These are phyloP conservation scores for Euthynnus affinis DNA, from an alignment of 2,797 vertebrate species.

Conservation along the genomic window DNA sequence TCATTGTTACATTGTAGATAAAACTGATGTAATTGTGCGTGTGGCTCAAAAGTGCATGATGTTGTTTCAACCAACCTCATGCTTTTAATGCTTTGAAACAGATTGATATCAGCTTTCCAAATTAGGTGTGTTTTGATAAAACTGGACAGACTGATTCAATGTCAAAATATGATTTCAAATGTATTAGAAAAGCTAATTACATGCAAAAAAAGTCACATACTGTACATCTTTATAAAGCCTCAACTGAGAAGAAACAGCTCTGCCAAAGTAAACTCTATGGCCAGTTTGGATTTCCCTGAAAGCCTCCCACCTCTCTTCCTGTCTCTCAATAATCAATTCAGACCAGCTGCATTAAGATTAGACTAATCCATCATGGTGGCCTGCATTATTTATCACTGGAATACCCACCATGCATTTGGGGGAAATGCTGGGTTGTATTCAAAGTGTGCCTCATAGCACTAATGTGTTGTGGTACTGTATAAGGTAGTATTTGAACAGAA, in stretches of 20 bases:
- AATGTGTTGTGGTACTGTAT: conserved; percentile 34
- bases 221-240: conserved; percentile 6
- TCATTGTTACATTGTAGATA: not conserved
- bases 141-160: not conserved
- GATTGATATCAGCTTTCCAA: not conserved
- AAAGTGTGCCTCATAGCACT: conserved; percentile 39
- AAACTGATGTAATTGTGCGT: not conserved
- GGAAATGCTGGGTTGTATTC: conserved; percentile 45
- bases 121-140: not conserved
- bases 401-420: conserved; percentile 63
- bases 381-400: conserved; percentile 79
- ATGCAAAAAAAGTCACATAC: not conserved
- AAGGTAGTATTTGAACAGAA: conserved; percentile 30
- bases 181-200: not conserved
- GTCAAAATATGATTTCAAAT: not conserved
- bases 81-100: not conserved
- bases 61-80: not conserved
- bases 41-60: not conserved
- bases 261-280: conserved; percentile 16
- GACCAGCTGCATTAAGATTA: conserved; percentile 75
- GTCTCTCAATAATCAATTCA: conserved; percentile 64
- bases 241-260: not conserved
- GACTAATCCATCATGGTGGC: conserved; percentile 67
- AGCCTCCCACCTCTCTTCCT: conserved; percentile 60
- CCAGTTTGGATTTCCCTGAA: conserved; percentile 60